These are phyloP conservation scores for Bombus fervidus DNA, from an alignment of 1,140 invertebrate species.

Conservation along the genomic window DNA sequence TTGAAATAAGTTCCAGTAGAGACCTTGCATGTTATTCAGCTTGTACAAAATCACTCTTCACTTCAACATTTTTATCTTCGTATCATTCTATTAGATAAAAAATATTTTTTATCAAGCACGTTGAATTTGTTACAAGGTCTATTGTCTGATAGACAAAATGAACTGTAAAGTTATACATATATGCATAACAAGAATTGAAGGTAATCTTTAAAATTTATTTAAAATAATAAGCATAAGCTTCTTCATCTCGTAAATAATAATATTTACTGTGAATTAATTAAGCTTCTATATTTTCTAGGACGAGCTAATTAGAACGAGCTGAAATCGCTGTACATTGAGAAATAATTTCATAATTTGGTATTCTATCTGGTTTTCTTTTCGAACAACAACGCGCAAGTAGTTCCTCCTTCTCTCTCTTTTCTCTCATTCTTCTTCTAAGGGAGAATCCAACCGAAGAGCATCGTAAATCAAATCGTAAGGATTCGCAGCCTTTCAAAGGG, in stretches of 20 bases:
- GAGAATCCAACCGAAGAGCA: neutral
- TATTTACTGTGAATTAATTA: no score
- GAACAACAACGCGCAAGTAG: neutral
- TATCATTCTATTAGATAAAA: neutral
- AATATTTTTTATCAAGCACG: neutral
- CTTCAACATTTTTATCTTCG: neutral
- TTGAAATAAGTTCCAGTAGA: neutral
- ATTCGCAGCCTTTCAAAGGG: neutral
- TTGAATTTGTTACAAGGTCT: neutral
- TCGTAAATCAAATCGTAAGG: slow-evolving; percentile 37
- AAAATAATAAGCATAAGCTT: no score
- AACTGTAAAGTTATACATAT: neutral
- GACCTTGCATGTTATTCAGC: neutral
- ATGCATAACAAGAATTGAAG: neutral
- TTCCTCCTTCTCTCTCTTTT: neutral
- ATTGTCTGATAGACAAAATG: neutral
- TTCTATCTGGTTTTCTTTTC: neutral
- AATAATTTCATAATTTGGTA: neutral
- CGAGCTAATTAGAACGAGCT: neutral
- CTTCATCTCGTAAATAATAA: neutral
- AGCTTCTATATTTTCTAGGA: neutral
- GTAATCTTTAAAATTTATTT: neutral
- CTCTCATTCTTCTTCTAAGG: no score
- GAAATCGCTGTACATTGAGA: neutral
- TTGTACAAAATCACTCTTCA: neutral